Conservation (phyloP, 2,888 invertebrate species). For the Selenia dentaria region DNA sequence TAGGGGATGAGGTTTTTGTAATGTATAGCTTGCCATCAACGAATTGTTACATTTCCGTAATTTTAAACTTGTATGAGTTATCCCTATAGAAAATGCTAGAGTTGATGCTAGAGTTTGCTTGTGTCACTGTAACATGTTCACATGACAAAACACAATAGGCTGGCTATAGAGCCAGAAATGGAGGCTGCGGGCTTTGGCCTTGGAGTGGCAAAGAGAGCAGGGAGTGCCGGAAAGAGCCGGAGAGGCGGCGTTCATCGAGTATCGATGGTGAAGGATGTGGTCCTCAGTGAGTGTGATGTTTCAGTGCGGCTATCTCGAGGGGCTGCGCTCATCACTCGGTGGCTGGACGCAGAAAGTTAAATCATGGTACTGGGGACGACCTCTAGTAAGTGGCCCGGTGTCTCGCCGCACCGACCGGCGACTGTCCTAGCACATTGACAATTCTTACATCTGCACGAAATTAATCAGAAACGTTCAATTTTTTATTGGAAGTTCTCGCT, state of each 20-base stretch:
- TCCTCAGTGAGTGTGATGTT: constrained; percentile 85
- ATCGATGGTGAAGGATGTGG: constrained; percentile 57
- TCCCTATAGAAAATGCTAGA: constrained; percentile 52
- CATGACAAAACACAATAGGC: constrained; percentile 53
- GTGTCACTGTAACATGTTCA: constrained; percentile 56
- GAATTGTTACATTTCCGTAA: constrained; percentile 17
- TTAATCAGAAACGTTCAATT: constrained; percentile 50
- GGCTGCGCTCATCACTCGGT: constrained; percentile 97
- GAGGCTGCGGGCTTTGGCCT: constrained; percentile 5
- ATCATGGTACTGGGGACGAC: constrained; percentile 98
- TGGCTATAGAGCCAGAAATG: constrained; percentile 33
- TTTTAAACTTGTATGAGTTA: constrained; percentile 36
- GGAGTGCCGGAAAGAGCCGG: constrained; percentile 29
- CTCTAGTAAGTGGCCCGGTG: constrained; percentile 93
- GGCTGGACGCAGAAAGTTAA: constrained; percentile 98
- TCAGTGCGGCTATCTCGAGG: constrained; percentile 96
- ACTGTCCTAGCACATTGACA: constrained; percentile 80
- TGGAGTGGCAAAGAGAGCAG: background rate
- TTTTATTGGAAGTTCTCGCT: constrained; percentile 75
- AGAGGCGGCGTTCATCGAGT: constrained; percentile 36
- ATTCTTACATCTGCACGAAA: constrained; percentile 80
- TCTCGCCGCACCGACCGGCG: constrained; percentile 71
- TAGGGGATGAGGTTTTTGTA: constrained; percentile 13
- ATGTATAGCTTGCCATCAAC: constrained; percentile 11
- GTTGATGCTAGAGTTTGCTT: constrained; percentile 59